phyloP scores from a whole-genome alignment of 2,113 vertebrate genomes.

The Nipponia nippon region DNA sequence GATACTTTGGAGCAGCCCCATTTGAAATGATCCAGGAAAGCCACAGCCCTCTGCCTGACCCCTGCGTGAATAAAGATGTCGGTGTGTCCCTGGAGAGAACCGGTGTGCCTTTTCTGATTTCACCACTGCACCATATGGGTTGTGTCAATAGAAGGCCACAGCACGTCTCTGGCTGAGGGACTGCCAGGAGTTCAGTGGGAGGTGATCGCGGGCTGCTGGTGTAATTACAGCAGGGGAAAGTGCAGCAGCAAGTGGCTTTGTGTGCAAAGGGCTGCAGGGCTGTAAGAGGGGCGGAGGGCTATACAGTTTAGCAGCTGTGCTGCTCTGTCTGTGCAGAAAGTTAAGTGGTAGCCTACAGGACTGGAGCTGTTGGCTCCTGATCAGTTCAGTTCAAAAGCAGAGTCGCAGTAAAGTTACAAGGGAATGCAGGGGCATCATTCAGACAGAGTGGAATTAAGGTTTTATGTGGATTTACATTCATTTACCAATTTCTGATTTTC shows the following conservation, averaged over 20 bases:
- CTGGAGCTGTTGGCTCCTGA: neutral
- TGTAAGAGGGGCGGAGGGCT: neutral
- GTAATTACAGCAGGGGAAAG: neutral
- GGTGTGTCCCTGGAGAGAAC: neutral
- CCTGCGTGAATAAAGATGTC: neutral
- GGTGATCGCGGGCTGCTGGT: neutral
- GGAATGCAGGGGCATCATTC: neutral
- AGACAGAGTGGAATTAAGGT: neutral
- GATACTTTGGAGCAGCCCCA: neutral
- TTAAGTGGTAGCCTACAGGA: neutral
- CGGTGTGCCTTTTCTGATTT: neutral
- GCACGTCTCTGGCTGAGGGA: neutral
- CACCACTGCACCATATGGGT: neutral
- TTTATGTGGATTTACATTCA: conserved; percentile 34
- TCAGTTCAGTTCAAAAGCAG: neutral
- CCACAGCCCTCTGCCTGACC: neutral
- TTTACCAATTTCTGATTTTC: conserved; percentile 13
- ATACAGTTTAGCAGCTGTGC: neutral
- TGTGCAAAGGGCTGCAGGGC: neutral
- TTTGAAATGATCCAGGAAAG: neutral
- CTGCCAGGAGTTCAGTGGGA: neutral
- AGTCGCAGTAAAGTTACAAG: neutral
- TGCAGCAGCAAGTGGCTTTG: neutral
- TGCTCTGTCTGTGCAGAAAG: neutral
- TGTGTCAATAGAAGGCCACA: neutral